phyloP scores from a whole-genome alignment of 2,113 vertebrate genomes.

The Phalacrocorax aristotelis region DNA sequence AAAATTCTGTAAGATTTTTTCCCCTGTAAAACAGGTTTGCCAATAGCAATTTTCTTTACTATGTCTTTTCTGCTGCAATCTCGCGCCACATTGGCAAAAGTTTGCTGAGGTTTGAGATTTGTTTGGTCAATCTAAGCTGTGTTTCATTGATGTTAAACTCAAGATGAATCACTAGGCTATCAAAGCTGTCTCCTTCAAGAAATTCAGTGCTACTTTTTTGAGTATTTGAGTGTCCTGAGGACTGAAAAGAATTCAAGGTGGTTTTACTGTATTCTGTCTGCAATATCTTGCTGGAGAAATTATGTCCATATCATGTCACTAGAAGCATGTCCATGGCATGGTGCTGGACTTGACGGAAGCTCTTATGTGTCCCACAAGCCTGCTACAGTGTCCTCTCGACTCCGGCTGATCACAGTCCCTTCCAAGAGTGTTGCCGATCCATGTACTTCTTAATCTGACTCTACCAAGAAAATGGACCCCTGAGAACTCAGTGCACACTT shows the following conservation, averaged over 20 bases:
- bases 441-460: background rate
- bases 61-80: background rate
- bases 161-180: background rate
- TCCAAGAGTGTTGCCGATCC: background rate
- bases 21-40: background rate
- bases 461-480: background rate
- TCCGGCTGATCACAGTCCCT: background rate
- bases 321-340: accelerated
- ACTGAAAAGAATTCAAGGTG: background rate
- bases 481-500: background rate
- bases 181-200: background rate
- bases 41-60: background rate
- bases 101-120: background rate
- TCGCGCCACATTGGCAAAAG: background rate
- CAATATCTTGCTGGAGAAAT: background rate
- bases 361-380: background rate
- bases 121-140: background rate
- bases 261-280: background rate
- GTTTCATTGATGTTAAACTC: background rate
- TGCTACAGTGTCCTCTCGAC: no score
- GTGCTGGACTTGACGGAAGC: background rate
- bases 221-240: background rate
- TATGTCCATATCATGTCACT: no score
- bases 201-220: background rate
- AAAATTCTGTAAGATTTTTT: background rate